Base-by-base conservation (phyloP, 2,113 vertebrate species). In the Neogobius melanostomus region DNA sequence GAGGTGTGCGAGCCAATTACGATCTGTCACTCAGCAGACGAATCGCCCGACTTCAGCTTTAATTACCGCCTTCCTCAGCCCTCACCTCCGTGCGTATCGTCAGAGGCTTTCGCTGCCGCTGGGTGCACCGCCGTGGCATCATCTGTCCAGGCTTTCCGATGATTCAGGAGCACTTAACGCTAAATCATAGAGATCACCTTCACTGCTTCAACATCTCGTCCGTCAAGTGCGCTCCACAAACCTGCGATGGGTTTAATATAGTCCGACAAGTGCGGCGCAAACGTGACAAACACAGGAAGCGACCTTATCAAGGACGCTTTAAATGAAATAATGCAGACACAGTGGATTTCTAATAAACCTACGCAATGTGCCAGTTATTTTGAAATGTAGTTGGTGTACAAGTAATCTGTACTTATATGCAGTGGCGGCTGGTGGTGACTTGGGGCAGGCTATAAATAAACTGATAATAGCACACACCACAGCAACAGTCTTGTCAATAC, bases 11-110 rank as follows among this genome's bases (percentile, higher is more conserved):
- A 43, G 66, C 61, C 66, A 74, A 76, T 82, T 77, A 82, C 62
- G 42, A 65, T 59, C 66, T 78, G 69, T 70, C 82, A 76, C 68
- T 78, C 82, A 78, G 36, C 15, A 54, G 21, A 42, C 62, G 48
- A 69, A 49, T 69, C 71, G 67, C 68, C 62, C 69, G 76, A 82
- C 64, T 72, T 72, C 69, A 69, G 61, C 72, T 81, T 78, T 79
- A 71, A 81, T 78, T 81, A 81, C 28, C 60, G 68, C 49, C 65
- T 64, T 69, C 48, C 69, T 17, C 49, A 53, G 43, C 53, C 43
- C 51, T 69, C 69, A 75, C 21, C 57, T 43, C 69, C 45, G 59
- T 12, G 68, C 65, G 48, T 16, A 8, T 43, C 60, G 56, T 75
- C n/a, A 69, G 28, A 36, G 61, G 50, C 50, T 44, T 61, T 61